Evolutionary conservation across 1,140 invertebrate genomes (phyloP).

Genomic region (Oedothorax gibbosus): DNA sequence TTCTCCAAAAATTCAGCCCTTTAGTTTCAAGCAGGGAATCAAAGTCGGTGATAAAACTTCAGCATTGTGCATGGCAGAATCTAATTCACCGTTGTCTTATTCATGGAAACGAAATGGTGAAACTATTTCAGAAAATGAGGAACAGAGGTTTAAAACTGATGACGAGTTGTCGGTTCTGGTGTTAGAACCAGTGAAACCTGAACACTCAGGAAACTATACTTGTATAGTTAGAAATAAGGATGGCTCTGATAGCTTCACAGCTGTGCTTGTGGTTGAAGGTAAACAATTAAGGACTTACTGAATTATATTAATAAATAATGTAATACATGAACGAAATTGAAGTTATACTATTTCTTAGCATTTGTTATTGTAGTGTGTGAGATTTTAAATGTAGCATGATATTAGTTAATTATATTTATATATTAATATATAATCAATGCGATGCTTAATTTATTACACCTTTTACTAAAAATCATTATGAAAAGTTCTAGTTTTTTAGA

Average conservation of each 20-base stretch:
- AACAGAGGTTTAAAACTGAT: slow-evolving; percentile 21
- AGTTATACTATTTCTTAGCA: too few species aligned
- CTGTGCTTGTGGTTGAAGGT: slow-evolving; percentile 59
- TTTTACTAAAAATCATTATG: too few species aligned
- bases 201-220: slow-evolving; percentile 65
- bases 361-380: too few species aligned
- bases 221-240: slow-evolving; percentile 65
- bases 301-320: too few species aligned
- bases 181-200: slow-evolving; percentile 23
- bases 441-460: too few species aligned
- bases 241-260: slow-evolving; percentile 49
- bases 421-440: too few species aligned
- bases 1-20: slow-evolving; percentile 36
- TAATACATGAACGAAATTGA: neutral
- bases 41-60: slow-evolving; percentile 21
- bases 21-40: slow-evolving; percentile 37
- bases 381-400: neutral
- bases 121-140: neutral
- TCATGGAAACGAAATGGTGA: slow-evolving; percentile 41
- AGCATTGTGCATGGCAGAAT: slow-evolving; percentile 8
- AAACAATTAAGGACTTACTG: too few species aligned
- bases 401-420: neutral
- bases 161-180: slow-evolving; percentile 53
- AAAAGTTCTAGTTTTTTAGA: too few species aligned
- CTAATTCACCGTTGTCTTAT: slow-evolving; percentile 12